Evolutionary conservation across 1,140 invertebrate species (phyloP).

Genomic region (Penaeus indicus): DNA sequence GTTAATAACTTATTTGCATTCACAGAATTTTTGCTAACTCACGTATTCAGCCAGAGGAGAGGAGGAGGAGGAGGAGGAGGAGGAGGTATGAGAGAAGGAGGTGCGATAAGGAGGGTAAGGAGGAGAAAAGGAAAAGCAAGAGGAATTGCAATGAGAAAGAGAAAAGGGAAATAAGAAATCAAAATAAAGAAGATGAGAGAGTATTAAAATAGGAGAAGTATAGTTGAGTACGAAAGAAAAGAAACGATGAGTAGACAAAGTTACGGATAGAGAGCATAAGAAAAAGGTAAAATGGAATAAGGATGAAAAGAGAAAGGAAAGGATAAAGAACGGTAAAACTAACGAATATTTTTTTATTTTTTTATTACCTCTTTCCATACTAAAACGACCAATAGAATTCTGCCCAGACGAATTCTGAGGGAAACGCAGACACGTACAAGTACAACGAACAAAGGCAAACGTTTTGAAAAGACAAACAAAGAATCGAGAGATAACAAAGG

Average conservation of each 20-base stretch:
- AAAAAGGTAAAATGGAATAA: background rate
- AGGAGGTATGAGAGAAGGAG: slow-evolving; percentile 38
- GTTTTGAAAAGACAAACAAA: too few species aligned
- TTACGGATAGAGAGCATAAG: background rate
- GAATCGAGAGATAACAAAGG: too few species aligned
- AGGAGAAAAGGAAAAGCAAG: slow-evolving; percentile 15
- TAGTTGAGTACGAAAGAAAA: background rate
- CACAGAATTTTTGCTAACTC: slow-evolving; percentile 64
- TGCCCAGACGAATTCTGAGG: too few species aligned
- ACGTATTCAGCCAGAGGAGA: slow-evolving; percentile 61
- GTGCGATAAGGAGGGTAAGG: slow-evolving; percentile 24
- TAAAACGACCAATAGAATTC: too few species aligned
- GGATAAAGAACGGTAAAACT: background rate
- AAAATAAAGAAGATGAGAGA: background rate
- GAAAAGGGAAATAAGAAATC: background rate
- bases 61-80: slow-evolving; percentile 40
- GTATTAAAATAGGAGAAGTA: background rate
- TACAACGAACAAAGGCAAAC: too few species aligned
- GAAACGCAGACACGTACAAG: too few species aligned
- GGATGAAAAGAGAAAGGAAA: background rate
- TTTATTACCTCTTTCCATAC: too few species aligned
- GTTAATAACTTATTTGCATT: slow-evolving; percentile 66
- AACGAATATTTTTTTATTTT: background rate
- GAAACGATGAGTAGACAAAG: background rate
- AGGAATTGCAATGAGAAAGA: slow-evolving; percentile 27